phyloP scores from a whole-genome alignment of 2,797 vertebrate species.

The Knipowitschia caucasica region DNA sequence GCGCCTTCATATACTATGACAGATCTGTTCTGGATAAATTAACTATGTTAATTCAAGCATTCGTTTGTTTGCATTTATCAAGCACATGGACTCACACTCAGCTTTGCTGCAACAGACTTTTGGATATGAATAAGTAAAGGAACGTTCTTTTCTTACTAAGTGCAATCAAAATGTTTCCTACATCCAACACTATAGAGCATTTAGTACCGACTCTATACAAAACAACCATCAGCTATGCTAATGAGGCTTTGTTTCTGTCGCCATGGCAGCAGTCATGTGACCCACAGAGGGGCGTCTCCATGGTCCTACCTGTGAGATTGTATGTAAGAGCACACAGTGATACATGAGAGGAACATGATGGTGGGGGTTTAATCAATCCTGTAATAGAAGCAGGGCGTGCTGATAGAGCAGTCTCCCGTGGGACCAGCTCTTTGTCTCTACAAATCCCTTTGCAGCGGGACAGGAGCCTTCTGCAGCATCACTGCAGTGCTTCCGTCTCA shows the following conservation, averaged over 20 bases:
- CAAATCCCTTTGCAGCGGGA: constrained; percentile 36
- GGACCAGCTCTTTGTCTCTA: constrained; percentile 67
- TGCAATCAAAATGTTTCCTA: not conserved
- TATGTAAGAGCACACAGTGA: constrained; percentile 23
- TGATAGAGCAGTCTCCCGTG: constrained; percentile 55
- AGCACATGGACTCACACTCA: constrained; percentile 7
- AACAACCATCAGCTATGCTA: constrained; percentile 41
- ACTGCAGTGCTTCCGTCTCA: constrained; percentile 6
- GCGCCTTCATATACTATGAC: not conserved
- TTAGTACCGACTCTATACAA: constrained; percentile 4
- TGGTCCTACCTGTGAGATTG: constrained; percentile 36
- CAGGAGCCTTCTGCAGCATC: constrained; percentile 28
- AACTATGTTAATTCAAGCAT: not conserved
- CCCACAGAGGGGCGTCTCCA: constrained; percentile 43
- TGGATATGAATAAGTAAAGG: too few species aligned
- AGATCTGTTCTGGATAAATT: not conserved
- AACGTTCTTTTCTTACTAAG: not conserved
- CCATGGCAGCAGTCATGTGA: constrained; percentile 57
- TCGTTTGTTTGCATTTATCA: not conserved
- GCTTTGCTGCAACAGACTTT: constrained; percentile 36
- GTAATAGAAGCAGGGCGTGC: constrained; percentile 55
- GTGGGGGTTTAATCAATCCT: constrained; percentile 57
- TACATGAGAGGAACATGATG: constrained; percentile 57
- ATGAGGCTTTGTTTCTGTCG: constrained; percentile 52
- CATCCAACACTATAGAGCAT: not conserved